These are phyloP conservation scores for Chiloscyllium plagiosum DNA, from an alignment of 2,113 vertebrate genomes.

Conservation along the genomic window DNA sequence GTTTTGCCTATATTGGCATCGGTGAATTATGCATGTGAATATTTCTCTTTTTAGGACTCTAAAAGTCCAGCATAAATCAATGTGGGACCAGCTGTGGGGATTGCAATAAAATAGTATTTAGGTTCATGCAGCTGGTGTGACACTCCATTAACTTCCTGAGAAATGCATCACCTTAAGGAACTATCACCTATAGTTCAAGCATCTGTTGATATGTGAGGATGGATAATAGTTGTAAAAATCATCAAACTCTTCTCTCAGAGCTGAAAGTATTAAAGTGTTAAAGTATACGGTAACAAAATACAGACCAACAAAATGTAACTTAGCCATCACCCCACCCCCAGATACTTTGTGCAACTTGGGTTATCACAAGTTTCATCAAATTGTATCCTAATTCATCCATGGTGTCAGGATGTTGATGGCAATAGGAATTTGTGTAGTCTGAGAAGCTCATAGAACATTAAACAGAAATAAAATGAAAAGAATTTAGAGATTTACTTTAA, in stretches of 20 bases:
- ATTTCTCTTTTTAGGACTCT: not conserved
- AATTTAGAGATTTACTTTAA: not conserved
- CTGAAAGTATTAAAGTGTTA: not conserved
- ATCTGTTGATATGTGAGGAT: not conserved
- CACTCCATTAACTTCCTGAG: not conserved
- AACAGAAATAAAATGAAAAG: not conserved
- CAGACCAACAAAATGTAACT: not conserved
- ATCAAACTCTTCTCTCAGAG: not conserved
- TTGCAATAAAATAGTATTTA: not conserved
- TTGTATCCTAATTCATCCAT: not conserved
- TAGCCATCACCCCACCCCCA: not conserved
- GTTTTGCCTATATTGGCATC: not conserved
- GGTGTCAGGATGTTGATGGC: not conserved
- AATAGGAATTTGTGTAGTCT: not conserved
- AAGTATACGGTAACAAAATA: not conserved
- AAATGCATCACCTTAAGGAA: no score
- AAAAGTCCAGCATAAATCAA: not conserved
- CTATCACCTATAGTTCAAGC: not conserved
- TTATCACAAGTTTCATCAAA: not conserved
- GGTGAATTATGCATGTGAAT: not conserved
- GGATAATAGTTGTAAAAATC: not conserved
- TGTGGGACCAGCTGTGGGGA: not conserved
- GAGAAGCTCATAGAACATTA: not conserved
- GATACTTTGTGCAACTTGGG: not conserved
- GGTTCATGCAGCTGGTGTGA: not conserved